Percentiles rank a stretch among this genome's conserved stretches.
phyloP scores from a whole-genome alignment of 2,888 invertebrate genomes.

The Acrobasis repandana region DNA sequence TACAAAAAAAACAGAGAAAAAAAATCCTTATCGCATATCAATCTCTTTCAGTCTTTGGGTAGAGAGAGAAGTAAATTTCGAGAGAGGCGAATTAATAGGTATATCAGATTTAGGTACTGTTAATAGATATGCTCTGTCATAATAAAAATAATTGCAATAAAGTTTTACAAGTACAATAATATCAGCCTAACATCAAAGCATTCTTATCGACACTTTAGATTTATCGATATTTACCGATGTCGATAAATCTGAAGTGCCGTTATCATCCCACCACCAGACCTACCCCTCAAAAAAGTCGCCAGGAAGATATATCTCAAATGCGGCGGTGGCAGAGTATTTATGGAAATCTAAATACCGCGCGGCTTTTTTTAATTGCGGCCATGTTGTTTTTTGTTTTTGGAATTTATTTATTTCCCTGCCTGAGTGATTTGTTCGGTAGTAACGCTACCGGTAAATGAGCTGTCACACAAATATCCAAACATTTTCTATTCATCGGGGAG shows the following conservation, averaged over 20 bases:
- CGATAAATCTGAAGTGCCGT: constrained; percentile 26
- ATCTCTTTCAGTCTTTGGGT: no score
- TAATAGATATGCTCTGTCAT: no score
- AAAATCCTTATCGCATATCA: no score
- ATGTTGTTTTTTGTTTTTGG: constrained; percentile 56
- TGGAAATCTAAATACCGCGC: constrained; percentile 78
- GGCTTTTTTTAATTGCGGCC: constrained; percentile 73
- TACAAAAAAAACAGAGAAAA: no score
- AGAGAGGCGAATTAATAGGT: no score
- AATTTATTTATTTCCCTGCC: constrained; percentile 74
- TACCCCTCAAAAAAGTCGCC: constrained; percentile 53
- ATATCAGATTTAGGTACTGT: no score
- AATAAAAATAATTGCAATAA: no score
- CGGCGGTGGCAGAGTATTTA: constrained; percentile 68
- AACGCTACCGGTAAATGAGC: constrained; percentile 63
- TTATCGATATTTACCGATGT: constrained; percentile 21
- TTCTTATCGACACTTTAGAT: no score
- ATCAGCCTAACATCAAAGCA: no score
- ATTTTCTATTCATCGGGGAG: constrained; percentile 41
- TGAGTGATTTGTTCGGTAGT: constrained; percentile 74
- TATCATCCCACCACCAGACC: constrained; percentile 28
- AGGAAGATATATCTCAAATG: constrained; percentile 79
- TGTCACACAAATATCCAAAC: constrained; percentile 42
- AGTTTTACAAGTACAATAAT: no score
- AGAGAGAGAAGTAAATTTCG: no score